Percentiles rank a stretch among this genome's conserved stretches.
Conservation (phyloP, 2,113 vertebrate species). For the Acrocephalus arundinaceus region DNA sequence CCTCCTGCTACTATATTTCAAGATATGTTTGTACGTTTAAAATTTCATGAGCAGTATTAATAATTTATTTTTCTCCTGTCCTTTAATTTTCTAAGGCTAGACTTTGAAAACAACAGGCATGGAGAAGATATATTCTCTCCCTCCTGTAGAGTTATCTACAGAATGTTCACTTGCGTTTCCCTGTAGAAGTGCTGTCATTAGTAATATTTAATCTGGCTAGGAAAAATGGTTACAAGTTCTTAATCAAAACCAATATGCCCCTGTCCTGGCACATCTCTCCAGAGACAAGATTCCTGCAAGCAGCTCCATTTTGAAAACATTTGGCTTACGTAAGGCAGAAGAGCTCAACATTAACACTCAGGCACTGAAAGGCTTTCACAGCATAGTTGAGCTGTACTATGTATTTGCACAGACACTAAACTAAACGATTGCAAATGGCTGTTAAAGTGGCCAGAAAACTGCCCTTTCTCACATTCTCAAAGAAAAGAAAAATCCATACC, state of each 20-base stretch:
- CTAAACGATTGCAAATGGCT: not conserved
- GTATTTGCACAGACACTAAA: not conserved
- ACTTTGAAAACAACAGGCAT: conserved; percentile 31
- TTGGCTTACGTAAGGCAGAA: not conserved
- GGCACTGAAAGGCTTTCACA: not conserved
- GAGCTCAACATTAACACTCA: not conserved
- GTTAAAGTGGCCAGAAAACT: not conserved
- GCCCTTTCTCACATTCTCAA: not conserved
- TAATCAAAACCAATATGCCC: conserved; percentile 8
- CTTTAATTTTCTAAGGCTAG: conserved; percentile 64
- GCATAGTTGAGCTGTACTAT: not conserved
- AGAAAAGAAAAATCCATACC: not conserved
- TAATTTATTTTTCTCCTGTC: conserved; percentile 47
- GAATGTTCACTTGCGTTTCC: not conserved
- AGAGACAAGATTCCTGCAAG: not conserved
- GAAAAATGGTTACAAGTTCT: conserved; percentile 19
- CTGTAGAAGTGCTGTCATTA: conserved; percentile 13
- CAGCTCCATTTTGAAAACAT: not conserved
- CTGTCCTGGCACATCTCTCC: not conserved
- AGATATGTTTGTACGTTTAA: conserved; percentile 48
- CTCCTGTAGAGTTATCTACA: not conserved
- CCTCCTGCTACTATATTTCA: conserved; percentile 55
- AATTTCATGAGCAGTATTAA: conserved; percentile 55
- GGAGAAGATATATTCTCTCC: not conserved
- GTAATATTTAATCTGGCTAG: conserved; percentile 8